Base-by-base conservation (phyloP, 2,888 invertebrate species). In the Hetaerina titia region DNA sequence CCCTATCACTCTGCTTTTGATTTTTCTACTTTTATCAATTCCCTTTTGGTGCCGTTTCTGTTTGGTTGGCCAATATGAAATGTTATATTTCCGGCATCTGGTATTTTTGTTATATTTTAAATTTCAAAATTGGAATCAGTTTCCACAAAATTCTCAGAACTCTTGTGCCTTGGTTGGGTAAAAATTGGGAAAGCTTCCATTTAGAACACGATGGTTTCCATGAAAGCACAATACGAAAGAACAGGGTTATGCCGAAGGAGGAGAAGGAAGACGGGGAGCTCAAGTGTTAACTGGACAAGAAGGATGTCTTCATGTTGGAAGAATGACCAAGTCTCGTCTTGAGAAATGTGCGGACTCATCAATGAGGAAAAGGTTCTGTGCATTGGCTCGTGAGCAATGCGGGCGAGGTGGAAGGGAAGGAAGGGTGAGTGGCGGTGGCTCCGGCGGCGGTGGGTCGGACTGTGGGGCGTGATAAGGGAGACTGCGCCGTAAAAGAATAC, bases 291-390 rank as follows among this genome's bases (percentile, higher is more conserved):
- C 31, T 2, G 81, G 31, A 5, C 81, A 25, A 81, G 22, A 81
- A 81, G 13, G 15, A 31, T 81, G 31, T 81, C n/a, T 11, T 9
- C 13, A 45, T 69, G 13, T 22, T 15, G 13, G 8, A 8, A 7
- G 69, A 22, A 0, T 81, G 81, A 81, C 81, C 81, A 31, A 31
- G 25, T 31, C 81, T 81, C 81, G 81, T 81, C 81, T 31, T 81
- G 81, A 81, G 81, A 81, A 81, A 81, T 81, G 81, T 81, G 81
- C 81, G 31, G 31, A 31, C 81, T 81, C 81, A 81, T 81, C 81
- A 81, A 13, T 8, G 81, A 8, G 31, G 8, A 69, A 81, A 31
- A 81, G 81, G 81, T 81, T 11, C 2, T 4, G 31, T 31, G 11
- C 81, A 31, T 15, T 81, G 81, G 15, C 7, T 81, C 81, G 31